Evolutionary conservation across 2,113 vertebrate species (phyloP), one percentile per base, ranked within the genome.

Genomic region (Microcebus murinus): DNA sequence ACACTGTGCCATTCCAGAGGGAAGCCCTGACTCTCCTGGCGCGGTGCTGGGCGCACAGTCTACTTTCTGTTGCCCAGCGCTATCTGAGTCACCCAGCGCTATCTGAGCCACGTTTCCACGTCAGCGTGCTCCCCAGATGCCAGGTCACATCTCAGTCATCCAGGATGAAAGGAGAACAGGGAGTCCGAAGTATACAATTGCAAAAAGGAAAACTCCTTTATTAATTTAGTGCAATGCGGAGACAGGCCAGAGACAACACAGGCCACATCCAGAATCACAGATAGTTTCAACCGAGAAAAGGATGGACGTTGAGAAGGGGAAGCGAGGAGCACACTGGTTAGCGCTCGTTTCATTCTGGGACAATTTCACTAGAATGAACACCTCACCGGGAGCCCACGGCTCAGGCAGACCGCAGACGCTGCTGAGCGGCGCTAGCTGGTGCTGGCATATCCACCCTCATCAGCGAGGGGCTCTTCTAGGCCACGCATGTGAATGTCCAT

Each of bases 381-480:
- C 8, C 52, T 86, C 59, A 0, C 4, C 0, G 8, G 39, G 39
- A 25, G 23, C 7, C 6, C 5, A 0, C 13, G 14, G 4, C 27
- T 11, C 0, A 0, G 31, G 77, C 34, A 3, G 45, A n/a, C 1
- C 6, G 10, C 8, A 25, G 48, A n/a, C 0, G 20, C 21, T 2
- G 18, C 27, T 18, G 3, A 27, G 84, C 29, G 10, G 11, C 0
- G 71, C 25, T 5, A 20, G 86, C 21, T 10, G 14, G 6, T 2
- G 29, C 61, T 0, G 1, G 14, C 34, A 20, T 2, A 15, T 9
- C 8, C 11, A 3, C 20, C 77, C 31, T 48, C 34, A 13, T 15
- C 52, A 23, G 1, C 13, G 8, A 90, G n/a, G 0, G 20, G 39
- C 3, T 73, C 84, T 80, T 55, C 92, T 84, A n/a, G 82, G 48